phyloP scores from a whole-genome alignment of 2,113 vertebrate species.

The Ophiodon elongatus region DNA sequence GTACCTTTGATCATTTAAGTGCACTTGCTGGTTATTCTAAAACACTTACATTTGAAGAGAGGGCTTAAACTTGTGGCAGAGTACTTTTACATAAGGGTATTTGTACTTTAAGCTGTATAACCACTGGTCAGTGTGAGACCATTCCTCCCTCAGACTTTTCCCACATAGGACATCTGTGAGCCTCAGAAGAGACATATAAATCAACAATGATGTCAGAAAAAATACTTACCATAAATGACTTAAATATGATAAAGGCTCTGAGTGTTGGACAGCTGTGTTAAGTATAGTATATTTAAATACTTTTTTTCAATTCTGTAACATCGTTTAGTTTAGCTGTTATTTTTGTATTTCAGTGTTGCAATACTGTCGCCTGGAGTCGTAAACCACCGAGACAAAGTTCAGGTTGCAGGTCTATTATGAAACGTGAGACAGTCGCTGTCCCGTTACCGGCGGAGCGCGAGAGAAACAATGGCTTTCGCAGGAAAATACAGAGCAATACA shows the following conservation, averaged over 20 bases:
- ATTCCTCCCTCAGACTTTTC: background rate
- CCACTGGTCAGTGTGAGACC: background rate
- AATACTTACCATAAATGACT: too few relatives aligned
- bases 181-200: too few relatives aligned
- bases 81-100: background rate
- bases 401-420: background rate
- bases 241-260: too few relatives aligned
- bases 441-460: background rate
- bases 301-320: background rate
- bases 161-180: background rate
- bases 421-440: background rate
- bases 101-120: background rate
- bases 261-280: too few relatives aligned
- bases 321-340: background rate
- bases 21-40: background rate
- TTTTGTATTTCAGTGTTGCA: too few relatives aligned
- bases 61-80: too few relatives aligned
- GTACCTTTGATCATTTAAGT: background rate
- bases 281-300: too few relatives aligned
- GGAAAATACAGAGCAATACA: background rate
- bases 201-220: too few relatives aligned
- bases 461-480: background rate
- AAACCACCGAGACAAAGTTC: constrained; percentile 27
- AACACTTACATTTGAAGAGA: background rate
- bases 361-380: background rate